Conservation (phyloP, 2,797 vertebrate genomes). For the Monodelphis domestica region DNA sequence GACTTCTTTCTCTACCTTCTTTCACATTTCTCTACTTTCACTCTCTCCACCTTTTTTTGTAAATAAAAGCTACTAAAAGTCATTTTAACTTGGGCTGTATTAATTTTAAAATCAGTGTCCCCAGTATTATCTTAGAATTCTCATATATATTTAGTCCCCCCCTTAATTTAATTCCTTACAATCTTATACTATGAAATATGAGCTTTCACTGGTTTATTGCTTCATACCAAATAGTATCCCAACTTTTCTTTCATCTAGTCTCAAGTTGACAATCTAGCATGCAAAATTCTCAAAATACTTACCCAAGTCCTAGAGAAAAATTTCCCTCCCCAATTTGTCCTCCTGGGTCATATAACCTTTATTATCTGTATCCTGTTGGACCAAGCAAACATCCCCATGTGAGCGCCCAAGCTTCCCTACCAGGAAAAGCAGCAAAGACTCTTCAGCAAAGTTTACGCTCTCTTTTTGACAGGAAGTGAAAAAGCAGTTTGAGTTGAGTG, state of each 20-base stretch:
- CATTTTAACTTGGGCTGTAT: too few relatives aligned
- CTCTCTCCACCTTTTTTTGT: too few relatives aligned
- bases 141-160: too few relatives aligned
- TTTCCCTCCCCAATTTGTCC: constrained; percentile 38
- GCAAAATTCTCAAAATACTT: constrained; percentile 27
- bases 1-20: too few relatives aligned
- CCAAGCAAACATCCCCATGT: background rate
- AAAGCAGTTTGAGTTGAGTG: constrained; percentile 73
- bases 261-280: constrained; percentile 1
- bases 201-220: constrained; percentile 21
- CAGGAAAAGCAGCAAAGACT: constrained; percentile 67
- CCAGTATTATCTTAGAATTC: too few relatives aligned
- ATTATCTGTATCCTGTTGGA: constrained; percentile 48
- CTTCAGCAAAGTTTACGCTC: constrained; percentile 67
- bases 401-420: constrained; percentile 33
- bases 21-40: too few relatives aligned
- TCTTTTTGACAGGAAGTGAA: constrained; percentile 74
- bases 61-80: too few relatives aligned
- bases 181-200: constrained; percentile 45
- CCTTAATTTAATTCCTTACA: too few relatives aligned
- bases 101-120: too few relatives aligned
- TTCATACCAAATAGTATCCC: constrained; percentile 33
- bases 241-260: constrained; percentile 52
- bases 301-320: constrained; percentile 29
- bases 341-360: background rate